These are phyloP conservation scores for Caenorhabditis brenneri DNA, from an alignment of 1,140 invertebrate genomes.

Conservation along the genomic window DNA sequence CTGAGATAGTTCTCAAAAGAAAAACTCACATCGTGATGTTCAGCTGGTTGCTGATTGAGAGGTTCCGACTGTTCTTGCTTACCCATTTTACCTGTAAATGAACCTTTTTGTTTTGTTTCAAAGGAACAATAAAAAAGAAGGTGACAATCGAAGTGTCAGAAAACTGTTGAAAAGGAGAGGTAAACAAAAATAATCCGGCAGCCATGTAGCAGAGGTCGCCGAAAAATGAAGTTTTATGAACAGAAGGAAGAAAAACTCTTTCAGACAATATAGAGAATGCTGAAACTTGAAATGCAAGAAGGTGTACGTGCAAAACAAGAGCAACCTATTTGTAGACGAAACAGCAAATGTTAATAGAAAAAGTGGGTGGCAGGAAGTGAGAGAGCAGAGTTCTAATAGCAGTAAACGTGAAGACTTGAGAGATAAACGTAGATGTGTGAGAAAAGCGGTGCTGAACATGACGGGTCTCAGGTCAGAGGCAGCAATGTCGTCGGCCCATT, in stretches of 20 bases:
- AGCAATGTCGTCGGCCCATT: background rate
- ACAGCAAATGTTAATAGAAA: background rate
- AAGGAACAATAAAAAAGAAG: background rate
- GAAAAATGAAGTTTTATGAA: background rate
- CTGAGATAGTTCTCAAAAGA: too few species aligned
- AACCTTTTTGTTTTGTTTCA: background rate
- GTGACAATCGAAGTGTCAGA: background rate
- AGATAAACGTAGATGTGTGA: slow-evolving; percentile 31
- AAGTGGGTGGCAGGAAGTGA: slow-evolving; percentile 19
- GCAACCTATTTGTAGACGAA: background rate
- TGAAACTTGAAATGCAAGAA: background rate
- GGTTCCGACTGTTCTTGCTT: slow-evolving; percentile 36
- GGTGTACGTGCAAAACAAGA: background rate
- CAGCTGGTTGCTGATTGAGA: background rate
- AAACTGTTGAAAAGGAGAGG: background rate
- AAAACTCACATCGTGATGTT: background rate
- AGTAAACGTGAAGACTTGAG: slow-evolving; percentile 14
- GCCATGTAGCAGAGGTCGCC: background rate
- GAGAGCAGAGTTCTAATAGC: slow-evolving; percentile 29
- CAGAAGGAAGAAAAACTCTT: too few species aligned
- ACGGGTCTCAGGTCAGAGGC: slow-evolving; percentile 18
- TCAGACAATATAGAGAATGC: too few species aligned
- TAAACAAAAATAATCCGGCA: background rate
- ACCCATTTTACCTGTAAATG: background rate
- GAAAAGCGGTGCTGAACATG: slow-evolving; percentile 22